Base-by-base conservation (phyloP, 2,113 vertebrate genomes). In the Gallinago media region DNA sequence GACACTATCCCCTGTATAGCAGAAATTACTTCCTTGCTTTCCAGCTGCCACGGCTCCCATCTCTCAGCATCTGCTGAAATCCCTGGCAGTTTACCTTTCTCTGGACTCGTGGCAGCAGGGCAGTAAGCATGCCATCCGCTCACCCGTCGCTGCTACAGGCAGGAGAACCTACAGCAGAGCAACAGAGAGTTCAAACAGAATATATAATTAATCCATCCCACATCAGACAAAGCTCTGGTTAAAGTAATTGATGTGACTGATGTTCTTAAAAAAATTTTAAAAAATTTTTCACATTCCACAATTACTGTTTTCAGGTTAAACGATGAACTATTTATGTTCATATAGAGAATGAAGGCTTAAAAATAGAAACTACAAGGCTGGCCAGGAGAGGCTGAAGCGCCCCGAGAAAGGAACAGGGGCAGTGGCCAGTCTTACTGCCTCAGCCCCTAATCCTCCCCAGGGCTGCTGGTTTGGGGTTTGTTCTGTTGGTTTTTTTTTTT, bases 71-170 rank as follows among this genome's bases (percentile, higher is more conserved):
- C 42, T 80, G 22, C 62, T 34, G 36, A 40, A 34, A 25, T 52
- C 47, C 16, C 10, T 31, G 32, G 62, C 44, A 31, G 22, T 29
- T 89, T 25, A 42, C 47, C 7, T 58, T 74, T 50, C 36, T 8
- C 3, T 74, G 15, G 34, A 42, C 31, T 49, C 1, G 0, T 23
- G 62, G 62, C 29, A 34, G 74, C 42, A 38, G 22, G 55, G 55
- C 4, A 70, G 29, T n/a, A 40, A 52, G 22, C 1, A 2, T 6
- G 25, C 15, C 16, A 17, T 58, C 49, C 18, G 3, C 46, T 46
- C 1, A 1, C 49, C 80, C 40, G 0, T 40, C 0, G 1, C 32
- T 31, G 59, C 27, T 49, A 63, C 9, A 11, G 19, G 42, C 74
- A 38, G 14, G n/a, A 34, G 47, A 85, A 40, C 61, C 49, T 74